Evolutionary conservation across 2,888 invertebrate genomes (phyloP), one percentile per base, ranked within the genome.

Genomic region (Drosophila rellima): DNA sequence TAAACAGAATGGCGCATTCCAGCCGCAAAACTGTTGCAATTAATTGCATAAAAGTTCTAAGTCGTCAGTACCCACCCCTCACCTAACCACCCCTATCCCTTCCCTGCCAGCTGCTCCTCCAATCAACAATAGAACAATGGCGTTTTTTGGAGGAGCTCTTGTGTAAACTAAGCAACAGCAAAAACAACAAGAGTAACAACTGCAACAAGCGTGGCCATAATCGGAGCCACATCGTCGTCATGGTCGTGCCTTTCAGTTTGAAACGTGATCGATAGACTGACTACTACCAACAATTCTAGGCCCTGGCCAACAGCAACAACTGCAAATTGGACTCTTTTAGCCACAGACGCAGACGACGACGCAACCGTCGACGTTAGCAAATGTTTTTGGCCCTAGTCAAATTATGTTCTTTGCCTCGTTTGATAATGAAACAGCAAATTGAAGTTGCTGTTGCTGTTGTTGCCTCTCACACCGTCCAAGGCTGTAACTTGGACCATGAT

Each of bases 201-300:
- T 66, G 59, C 65, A 78, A 60, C 66, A 63, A 74, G 40, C 65
- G 40, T 72, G 70, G 71, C 76, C 73, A 80, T 74, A 74, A 76
- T 76, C 74, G 72, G 66, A 67, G 59, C 70, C 68, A 56, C 56
- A 67, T 57, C 63, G 63, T 68, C 74, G 74, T 73, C 75, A 73
- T 65, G 81, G 82, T 82, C 82, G 82, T 84, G 83, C 74, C 81
- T 80, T 79, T 83, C 76, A 68, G 81, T 77, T 83, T 74, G 81
- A 88, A 89, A 90, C 91, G 91, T 91, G 91, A 91, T 91, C 91
- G 88, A 90, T 90, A 83, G 90, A 88, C 90, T 78, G 88, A 89
- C 90, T 89, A 89, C 90, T 89, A 88, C 90, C 79, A 88, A 33
- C 55, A 23, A 44, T 33, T 15, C 20, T 23, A 18, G 56, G 45